These are phyloP conservation scores for Anolis carolinensis DNA, from an alignment of 2,113 vertebrate genomes.

Conservation along the genomic window DNA sequence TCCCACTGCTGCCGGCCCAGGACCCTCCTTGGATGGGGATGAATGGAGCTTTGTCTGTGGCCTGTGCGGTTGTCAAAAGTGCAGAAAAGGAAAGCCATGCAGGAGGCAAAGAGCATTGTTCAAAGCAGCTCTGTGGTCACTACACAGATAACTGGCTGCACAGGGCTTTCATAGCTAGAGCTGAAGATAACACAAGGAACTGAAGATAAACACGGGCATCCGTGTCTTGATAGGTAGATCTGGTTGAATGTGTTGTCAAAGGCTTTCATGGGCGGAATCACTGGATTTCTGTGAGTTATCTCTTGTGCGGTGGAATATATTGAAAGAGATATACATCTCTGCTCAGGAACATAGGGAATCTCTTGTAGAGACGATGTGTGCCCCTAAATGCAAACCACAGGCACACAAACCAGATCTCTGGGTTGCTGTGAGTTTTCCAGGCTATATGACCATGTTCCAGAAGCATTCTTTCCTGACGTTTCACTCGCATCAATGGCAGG, in stretches of 20 bases:
- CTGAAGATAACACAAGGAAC: neutral
- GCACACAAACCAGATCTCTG: neutral
- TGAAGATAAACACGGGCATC: neutral
- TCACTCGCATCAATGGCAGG: too few species aligned
- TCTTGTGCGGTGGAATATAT: neutral
- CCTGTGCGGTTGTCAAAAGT: neutral
- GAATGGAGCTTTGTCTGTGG: neutral
- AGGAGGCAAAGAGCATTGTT: neutral
- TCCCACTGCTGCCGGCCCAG: constrained; percentile 27
- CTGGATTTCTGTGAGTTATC: too few species aligned
- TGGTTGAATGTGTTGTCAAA: too few species aligned
- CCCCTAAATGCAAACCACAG: too few species aligned
- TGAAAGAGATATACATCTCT: neutral
- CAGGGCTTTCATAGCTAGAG: neutral
- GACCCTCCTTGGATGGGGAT: neutral
- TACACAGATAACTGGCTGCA: too few species aligned
- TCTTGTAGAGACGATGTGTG: too few species aligned
- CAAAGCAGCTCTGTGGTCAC: neutral
- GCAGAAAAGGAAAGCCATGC: neutral
- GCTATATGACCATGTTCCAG: too few species aligned
- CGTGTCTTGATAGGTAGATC: neutral
- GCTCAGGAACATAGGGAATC: neutral
- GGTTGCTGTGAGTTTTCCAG: too few species aligned
- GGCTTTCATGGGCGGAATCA: too few species aligned
- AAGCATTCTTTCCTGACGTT: too few species aligned